Evolutionary conservation across 2,888 invertebrate genomes (phyloP).

Genomic region (Lithophane ornitopus): DNA sequence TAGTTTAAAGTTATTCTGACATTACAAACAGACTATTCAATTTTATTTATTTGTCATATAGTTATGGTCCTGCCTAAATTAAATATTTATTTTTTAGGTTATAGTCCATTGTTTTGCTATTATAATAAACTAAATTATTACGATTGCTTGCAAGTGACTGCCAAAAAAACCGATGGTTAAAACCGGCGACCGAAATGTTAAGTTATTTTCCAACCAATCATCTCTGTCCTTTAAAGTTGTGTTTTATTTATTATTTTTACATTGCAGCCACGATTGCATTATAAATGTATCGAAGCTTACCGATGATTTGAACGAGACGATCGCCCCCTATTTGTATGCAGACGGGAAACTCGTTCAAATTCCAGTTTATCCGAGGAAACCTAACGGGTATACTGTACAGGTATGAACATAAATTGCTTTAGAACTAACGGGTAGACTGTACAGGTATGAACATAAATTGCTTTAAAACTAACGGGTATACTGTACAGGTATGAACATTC

Average conservation of each 20-base stretch:
- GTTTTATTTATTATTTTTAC: conserved; percentile 4
- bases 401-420: conserved; percentile 61
- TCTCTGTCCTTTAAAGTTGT: background rate
- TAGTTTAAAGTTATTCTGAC: too few relatives aligned
- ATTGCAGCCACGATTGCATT: conserved; percentile 76
- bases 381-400: conserved; percentile 77
- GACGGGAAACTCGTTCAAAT: conserved; percentile 74
- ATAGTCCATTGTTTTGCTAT: background rate
- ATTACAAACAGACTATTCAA: too few relatives aligned
- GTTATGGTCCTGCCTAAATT: too few relatives aligned
- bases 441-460: conserved; percentile 70
- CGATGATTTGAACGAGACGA: conserved; percentile 71
- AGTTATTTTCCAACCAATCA: background rate
- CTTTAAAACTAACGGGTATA: conserved; percentile 74
- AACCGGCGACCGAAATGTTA: background rate
- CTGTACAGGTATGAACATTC: conserved; percentile 74
- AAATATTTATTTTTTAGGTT: too few relatives aligned
- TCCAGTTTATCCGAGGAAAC: conserved; percentile 75
- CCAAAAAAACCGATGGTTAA: too few relatives aligned
- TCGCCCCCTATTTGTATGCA: conserved; percentile 74
- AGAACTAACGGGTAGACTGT: conserved; percentile 76
- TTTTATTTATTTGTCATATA: too few relatives aligned
- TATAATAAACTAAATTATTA: background rate
- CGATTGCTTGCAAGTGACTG: background rate
- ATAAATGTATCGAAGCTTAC: conserved; percentile 74